phyloP scores from a whole-genome alignment of 2,113 vertebrate genomes.

The Tor tambroides region DNA sequence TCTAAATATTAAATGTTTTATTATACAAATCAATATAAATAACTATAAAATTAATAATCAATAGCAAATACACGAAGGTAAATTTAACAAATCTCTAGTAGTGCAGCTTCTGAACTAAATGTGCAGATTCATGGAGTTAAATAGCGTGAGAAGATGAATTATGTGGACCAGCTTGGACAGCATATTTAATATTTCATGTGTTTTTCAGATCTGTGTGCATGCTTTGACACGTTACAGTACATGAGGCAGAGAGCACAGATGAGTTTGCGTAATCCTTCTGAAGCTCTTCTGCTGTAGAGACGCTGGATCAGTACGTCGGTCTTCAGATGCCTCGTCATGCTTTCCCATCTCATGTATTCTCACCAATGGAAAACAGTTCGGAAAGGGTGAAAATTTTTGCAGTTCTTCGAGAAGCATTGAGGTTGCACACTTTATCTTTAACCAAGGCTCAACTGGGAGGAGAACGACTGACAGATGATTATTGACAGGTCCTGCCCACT shows the following conservation, averaged over 20 bases:
- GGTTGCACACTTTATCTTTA: background rate
- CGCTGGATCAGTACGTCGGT: background rate
- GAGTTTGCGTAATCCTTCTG: background rate
- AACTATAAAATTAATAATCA: background rate
- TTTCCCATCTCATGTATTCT: background rate
- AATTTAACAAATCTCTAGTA: background rate
- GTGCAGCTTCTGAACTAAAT: background rate
- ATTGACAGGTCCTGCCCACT: background rate
- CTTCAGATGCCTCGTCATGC: background rate
- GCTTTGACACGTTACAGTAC: background rate
- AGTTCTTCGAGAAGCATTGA: background rate
- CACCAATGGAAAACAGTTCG: background rate
- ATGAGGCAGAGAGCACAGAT: background rate
- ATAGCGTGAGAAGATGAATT: background rate
- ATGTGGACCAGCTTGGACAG: background rate
- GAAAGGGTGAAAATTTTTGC: background rate
- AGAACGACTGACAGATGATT: background rate
- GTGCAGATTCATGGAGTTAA: background rate
- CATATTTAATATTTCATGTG: conserved; percentile 11
- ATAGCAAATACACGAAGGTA: background rate
- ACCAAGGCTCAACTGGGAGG: background rate
- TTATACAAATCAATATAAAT: background rate
- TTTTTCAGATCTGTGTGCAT: background rate
- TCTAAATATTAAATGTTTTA: too few species aligned
- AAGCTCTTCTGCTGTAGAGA: background rate